Percentiles rank a stretch among this genome's conserved stretches.
Evolutionary conservation across 1,140 invertebrate species (phyloP).

Genomic region (Procambarus virginalis): DNA sequence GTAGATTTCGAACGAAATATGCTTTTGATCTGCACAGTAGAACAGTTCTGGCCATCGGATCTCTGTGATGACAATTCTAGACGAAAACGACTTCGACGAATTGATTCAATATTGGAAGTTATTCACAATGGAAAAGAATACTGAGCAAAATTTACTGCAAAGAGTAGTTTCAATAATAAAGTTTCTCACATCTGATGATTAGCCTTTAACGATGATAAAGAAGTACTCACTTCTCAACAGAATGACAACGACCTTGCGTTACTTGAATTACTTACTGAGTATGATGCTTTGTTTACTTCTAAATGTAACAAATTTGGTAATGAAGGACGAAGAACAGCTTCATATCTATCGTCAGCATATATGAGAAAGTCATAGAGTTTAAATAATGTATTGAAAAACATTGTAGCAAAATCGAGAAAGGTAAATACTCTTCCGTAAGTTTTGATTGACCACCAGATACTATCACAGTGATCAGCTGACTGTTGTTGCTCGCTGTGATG

Average conservation of each 20-base stretch:
- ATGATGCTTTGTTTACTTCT: constrained; percentile 5
- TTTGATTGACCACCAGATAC: not conserved
- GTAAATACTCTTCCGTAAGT: not conserved
- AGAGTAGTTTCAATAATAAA: no score
- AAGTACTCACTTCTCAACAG: constrained; percentile 21
- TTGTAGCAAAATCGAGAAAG: constrained; percentile 19
- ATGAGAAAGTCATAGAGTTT: constrained; percentile 34
- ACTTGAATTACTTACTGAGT: constrained; percentile 4
- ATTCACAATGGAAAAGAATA: no score
- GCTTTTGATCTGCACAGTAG: no score
- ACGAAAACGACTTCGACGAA: no score
- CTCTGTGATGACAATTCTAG: no score
- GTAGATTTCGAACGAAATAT: no score
- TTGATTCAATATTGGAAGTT: no score
- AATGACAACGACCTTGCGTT: constrained; percentile 19
- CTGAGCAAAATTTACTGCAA: no score
- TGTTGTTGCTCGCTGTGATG: not conserved
- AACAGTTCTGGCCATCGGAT: no score
- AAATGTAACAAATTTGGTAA: not conserved
- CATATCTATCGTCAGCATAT: constrained; percentile 17
- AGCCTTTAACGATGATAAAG: constrained; percentile 17
- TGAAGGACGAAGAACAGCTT: constrained; percentile 12
- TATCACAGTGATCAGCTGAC: constrained; percentile 10
- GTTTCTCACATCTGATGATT: not conserved
- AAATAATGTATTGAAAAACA: constrained; percentile 27